A percentile compares a stretch with the other conserved stretches of the same genome.
These are phyloP conservation scores for Heliconius hermathena DNA, from an alignment of 1,140 invertebrate species.

Conservation along the genomic window DNA sequence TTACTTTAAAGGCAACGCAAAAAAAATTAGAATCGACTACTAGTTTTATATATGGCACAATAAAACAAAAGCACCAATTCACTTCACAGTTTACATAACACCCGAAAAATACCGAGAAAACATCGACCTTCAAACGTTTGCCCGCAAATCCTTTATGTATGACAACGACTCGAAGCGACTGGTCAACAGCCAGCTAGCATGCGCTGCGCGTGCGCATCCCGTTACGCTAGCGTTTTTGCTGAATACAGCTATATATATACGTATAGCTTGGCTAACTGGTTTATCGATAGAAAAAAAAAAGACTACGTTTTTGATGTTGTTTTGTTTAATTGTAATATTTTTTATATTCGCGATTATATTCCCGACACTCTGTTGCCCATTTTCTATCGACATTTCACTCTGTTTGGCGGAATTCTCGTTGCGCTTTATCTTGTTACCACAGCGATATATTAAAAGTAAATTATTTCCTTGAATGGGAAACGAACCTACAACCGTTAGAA, in stretches of 20 bases:
- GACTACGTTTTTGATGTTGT: background rate
- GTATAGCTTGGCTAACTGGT: background rate
- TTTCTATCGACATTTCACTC: too few relatives aligned
- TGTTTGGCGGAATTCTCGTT: too few relatives aligned
- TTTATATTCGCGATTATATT: background rate
- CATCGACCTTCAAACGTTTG: constrained; percentile 13
- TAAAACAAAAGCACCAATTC: background rate
- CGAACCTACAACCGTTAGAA: too few relatives aligned
- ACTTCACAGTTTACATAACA: background rate
- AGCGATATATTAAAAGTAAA: too few relatives aligned
- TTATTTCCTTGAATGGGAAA: too few relatives aligned
- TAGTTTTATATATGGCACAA: background rate
- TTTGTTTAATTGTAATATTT: background rate
- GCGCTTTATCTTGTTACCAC: too few relatives aligned
- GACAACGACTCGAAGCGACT: constrained; percentile 30
- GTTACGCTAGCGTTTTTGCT: constrained; percentile 46
- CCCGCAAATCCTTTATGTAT: constrained; percentile 24
- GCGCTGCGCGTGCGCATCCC: constrained; percentile 45
- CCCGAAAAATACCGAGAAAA: constrained; percentile 21
- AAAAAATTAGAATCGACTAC: too few relatives aligned
- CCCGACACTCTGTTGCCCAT: too few relatives aligned
- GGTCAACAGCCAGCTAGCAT: constrained; percentile 29
- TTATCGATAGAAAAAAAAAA: background rate
- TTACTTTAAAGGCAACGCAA: too few relatives aligned
- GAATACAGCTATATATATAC: constrained; percentile 40